A percentile compares a stretch with the other conserved stretches of the same genome.
phyloP scores from a whole-genome alignment of 2,113 vertebrate species.

The Paedocypris sp. region DNA sequence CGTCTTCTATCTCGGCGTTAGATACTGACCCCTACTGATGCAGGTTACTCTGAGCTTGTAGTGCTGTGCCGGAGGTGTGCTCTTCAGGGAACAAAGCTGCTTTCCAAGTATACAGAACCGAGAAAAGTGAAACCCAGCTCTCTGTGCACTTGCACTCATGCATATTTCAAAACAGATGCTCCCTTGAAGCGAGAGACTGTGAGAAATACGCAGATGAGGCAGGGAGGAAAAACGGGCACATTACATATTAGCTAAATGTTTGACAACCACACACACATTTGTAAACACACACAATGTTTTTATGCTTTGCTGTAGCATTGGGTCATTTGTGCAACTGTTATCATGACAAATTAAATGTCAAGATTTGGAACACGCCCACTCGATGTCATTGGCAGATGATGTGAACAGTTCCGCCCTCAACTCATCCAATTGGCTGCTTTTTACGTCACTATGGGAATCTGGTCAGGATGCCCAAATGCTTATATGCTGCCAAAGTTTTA shows the following conservation, averaged over 20 bases:
- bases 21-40: not conserved
- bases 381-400: no score
- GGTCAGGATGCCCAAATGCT: no score
- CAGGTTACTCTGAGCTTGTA: not conserved
- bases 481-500: no score
- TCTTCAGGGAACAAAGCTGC: constrained; percentile 4
- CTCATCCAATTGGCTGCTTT: not conserved
- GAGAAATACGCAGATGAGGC: not conserved
- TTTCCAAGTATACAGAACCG: constrained; percentile 33
- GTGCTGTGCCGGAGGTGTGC: not conserved
- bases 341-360: no score
- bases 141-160: constrained; percentile 25
- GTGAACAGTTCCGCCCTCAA: not conserved
- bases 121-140: constrained; percentile 37
- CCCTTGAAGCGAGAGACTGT: constrained; percentile 4
- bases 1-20: not conserved
- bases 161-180: constrained; percentile 28
- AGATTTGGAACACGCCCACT: no score
- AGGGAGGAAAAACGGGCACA: no score
- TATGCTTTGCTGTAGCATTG: not conserved
- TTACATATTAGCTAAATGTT: no score
- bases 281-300: not conserved
- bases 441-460: no score
- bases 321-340: no score
- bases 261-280: no score